Evolutionary conservation across 2,113 vertebrate species (phyloP).

Genomic region (Tauraco erythrolophus): DNA sequence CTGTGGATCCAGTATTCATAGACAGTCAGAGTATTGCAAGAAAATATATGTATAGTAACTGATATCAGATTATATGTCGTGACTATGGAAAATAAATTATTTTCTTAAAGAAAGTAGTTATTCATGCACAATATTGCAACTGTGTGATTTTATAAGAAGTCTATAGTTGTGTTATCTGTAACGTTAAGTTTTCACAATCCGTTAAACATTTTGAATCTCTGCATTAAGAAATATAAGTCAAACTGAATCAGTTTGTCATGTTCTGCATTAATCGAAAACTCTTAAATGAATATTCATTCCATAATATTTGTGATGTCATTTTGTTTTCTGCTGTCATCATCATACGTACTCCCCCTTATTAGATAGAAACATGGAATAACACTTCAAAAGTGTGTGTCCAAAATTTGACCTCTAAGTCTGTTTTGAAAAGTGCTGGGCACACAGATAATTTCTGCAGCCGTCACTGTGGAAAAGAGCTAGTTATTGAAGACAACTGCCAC

Average conservation of each 20-base stretch:
- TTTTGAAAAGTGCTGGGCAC: neutral
- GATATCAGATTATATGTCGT: constrained; percentile 45
- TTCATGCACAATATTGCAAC: constrained; percentile 65
- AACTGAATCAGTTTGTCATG: constrained; percentile 41
- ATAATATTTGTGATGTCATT: neutral
- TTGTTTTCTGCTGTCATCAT: neutral
- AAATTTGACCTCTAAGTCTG: neutral
- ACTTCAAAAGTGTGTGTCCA: neutral
- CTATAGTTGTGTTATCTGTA: constrained; percentile 70
- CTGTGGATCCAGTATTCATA: constrained; percentile 89
- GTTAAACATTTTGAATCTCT: constrained; percentile 20
- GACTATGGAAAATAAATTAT: constrained; percentile 67
- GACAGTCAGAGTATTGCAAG: constrained; percentile 84
- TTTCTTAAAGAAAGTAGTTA: constrained; percentile 75
- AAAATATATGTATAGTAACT: constrained; percentile 83
- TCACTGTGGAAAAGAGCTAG: neutral
- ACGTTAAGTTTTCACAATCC: constrained; percentile 54
- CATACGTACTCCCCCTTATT: neutral
- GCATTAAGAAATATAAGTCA: neutral
- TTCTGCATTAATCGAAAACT: neutral
- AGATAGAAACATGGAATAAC: neutral
- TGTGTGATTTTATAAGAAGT: constrained; percentile 74
- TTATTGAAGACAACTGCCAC: neutral
- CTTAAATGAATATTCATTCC: neutral
- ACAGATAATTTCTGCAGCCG: neutral